Base-by-base conservation (phyloP, 2,888 invertebrate genomes). In the Graphium colonna region DNA sequence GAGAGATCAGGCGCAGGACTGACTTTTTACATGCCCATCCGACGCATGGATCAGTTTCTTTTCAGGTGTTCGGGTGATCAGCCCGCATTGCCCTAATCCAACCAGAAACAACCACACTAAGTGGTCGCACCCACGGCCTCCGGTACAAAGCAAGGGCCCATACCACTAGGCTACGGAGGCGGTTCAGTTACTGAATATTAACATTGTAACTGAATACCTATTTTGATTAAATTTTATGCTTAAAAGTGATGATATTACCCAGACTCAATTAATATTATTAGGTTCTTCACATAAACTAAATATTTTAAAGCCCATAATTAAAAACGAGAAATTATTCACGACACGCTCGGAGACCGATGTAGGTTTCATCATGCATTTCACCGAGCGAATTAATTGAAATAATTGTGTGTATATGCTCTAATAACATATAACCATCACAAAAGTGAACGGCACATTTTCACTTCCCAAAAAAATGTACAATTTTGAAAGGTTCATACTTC, bases 371-470 rank as follows among this genome's bases (percentile, higher is more conserved):
- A 12, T 5, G n/a, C n/a, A 12, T 40, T 40, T 18, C 31, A 39
- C 18, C 10, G 31, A 36, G 17, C 2, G 31, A 33, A 38, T 43
- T 26, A 52, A 52, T 47, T 45, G 49, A 44, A 31, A 41, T 40
- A 53, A 53, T 53, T 26, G 31, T 17, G 31, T 38, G 5, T 17
- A 26, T 36, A 54, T 50, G 54, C 50, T 50, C 54, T 50, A 43
- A 44, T 54, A 50, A 54, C n/a, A 26, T 31, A 26, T 8, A 18
- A 17, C 16, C 38, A 38, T 44, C 43, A 8, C 9, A 48, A 16
- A 49, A 28, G 36, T 43, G 39, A 50, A 54, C 39, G 26, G 49
- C 12, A 42, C 4, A 13, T 38, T 28, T 21, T 38, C 16, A 33
- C 21, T 12, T 8, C 18, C 21, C 17, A 31, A 49, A 39, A 43